A percentile compares a stretch with the other conserved stretches of the same genome.
Conservation (phyloP, 2,888 invertebrate species). For the Idaea dimidiata region DNA sequence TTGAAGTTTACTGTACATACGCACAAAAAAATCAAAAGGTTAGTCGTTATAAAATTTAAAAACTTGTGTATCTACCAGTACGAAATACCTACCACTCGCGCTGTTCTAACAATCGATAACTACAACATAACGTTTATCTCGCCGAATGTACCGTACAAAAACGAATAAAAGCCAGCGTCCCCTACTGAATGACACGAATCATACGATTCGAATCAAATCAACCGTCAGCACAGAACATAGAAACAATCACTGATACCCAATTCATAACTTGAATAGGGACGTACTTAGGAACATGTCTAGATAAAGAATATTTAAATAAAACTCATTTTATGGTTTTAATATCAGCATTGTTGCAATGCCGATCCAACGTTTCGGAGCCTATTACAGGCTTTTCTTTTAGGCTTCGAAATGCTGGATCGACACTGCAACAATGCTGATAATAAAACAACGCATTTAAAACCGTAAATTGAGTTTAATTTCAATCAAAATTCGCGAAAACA, state of each 20-base stretch:
- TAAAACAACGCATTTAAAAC: too few relatives aligned
- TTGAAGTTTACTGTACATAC: too few relatives aligned
- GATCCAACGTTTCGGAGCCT: too few relatives aligned
- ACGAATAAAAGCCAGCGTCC: conserved; percentile 7
- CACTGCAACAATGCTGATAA: too few relatives aligned
- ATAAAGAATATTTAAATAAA: background rate
- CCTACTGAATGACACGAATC: conserved; percentile 17
- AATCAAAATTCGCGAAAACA: too few relatives aligned
- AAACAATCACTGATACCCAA: conserved; percentile 50
- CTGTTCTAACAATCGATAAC: background rate
- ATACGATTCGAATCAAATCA: conserved; percentile 36
- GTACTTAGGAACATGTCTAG: conserved; percentile 4
- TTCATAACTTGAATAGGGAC: conserved; percentile 33
- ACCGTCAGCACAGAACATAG: conserved; percentile 35
- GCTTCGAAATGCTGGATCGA: too few relatives aligned
- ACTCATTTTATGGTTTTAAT: too few relatives aligned
- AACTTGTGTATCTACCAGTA: background rate
- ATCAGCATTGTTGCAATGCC: too few relatives aligned
- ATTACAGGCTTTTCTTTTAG: too few relatives aligned
- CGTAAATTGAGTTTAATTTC: too few relatives aligned
- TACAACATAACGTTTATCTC: background rate
- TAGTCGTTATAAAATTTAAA: background rate
- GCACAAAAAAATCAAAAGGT: conserved; percentile 11
- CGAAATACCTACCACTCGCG: too few relatives aligned
- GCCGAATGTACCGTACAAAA: background rate